Percentiles rank a stretch among this genome's conserved stretches.
Conservation (phyloP, 2,113 vertebrate genomes). For the Ceuthmochares aereus region DNA sequence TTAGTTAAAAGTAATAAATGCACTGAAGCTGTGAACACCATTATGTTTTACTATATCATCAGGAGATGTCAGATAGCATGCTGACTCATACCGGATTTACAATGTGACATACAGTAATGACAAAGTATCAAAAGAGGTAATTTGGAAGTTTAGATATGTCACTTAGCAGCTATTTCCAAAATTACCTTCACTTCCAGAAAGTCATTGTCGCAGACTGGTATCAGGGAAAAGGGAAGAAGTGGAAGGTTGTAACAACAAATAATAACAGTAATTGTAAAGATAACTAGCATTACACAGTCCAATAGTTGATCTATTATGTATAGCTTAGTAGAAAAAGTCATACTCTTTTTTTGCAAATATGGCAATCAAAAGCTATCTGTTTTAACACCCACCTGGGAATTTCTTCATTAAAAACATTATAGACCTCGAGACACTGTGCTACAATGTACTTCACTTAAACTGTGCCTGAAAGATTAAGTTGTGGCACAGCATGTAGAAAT, state of each 20-base stretch:
- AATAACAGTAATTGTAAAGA: constrained; percentile 47
- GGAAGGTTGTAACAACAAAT: constrained; percentile 17
- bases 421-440: neutral
- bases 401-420: neutral
- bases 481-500: constrained; percentile 40
- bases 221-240: constrained; percentile 9
- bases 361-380: neutral
- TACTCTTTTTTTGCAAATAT: neutral
- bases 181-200: constrained; percentile 61
- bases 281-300: neutral
- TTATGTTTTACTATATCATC: constrained; percentile 14
- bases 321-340: neutral
- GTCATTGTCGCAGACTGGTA: constrained; percentile 1
- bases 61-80: neutral
- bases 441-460: neutral
- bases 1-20: constrained; percentile 44
- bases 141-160: constrained; percentile 40
- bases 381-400: constrained; percentile 9
- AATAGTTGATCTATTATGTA: constrained; percentile 1
- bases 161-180: constrained; percentile 59
- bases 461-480: neutral
- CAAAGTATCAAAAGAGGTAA: constrained; percentile 54
- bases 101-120: constrained; percentile 29
- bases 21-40: neutral
- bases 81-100: constrained; percentile 20